Percentiles rank a stretch among this genome's conserved stretches.
These are phyloP conservation scores for Heliconius himera DNA, from an alignment of 1,140 invertebrate species.

Conservation along the genomic window DNA sequence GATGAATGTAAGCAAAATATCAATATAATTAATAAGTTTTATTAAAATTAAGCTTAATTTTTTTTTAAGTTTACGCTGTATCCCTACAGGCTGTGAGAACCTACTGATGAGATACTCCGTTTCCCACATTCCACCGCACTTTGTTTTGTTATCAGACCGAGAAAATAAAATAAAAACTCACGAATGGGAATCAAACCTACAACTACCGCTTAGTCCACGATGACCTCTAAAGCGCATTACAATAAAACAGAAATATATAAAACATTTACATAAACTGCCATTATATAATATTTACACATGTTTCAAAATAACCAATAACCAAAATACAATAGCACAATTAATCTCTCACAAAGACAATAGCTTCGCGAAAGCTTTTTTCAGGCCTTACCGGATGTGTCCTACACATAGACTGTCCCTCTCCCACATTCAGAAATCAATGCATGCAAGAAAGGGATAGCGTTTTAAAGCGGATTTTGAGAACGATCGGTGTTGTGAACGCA, in stretches of 20 bases:
- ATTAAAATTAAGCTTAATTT: too few relatives aligned
- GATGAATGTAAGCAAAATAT: too few relatives aligned
- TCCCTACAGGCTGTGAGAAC: too few relatives aligned
- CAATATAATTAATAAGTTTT: too few relatives aligned
- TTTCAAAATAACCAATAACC: conserved; percentile 37
- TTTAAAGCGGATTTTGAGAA: conserved; percentile 71
- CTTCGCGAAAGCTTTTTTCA: conserved; percentile 75
- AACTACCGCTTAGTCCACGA: too few relatives aligned
- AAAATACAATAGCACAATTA: conserved; percentile 54
- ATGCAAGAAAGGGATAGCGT: conserved; percentile 43
- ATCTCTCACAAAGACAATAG: conserved; percentile 58
- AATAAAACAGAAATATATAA: neutral
- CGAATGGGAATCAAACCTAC: too few relatives aligned
- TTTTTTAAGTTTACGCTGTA: too few relatives aligned
- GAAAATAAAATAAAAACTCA: too few relatives aligned
- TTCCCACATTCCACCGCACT: too few relatives aligned
- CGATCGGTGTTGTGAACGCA: conserved; percentile 62
- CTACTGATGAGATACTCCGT: too few relatives aligned
- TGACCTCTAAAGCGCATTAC: too few relatives aligned
- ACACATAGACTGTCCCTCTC: conserved; percentile 36
- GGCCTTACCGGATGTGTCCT: conserved; percentile 57
- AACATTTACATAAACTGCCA: neutral
- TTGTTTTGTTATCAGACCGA: too few relatives aligned
- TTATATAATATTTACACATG: conserved; percentile 29
- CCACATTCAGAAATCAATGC: conserved; percentile 25